Base-by-base conservation (phyloP, 2,797 vertebrate species). In the Ptychadena robeensis region DNA sequence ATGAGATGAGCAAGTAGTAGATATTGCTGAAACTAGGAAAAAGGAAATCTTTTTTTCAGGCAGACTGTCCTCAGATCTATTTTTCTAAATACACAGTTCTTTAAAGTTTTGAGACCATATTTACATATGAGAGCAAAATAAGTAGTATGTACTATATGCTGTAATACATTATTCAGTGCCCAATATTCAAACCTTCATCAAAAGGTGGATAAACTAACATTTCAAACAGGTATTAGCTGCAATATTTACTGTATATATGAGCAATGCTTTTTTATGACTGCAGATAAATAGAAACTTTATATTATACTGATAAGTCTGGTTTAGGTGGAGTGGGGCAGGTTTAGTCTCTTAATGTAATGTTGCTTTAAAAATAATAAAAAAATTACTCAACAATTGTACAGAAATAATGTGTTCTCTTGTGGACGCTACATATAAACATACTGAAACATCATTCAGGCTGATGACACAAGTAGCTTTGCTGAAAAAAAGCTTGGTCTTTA, bases 191-290 rank as follows among this genome's bases (percentile, higher is more conserved):
- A 48, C 44, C n/a, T n/a, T n/a, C n/a, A n/a, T n/a, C n/a, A n/a
- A n/a, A n/a, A n/a, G n/a, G n/a, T n/a, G n/a, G n/a, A n/a, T n/a
- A n/a, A n/a, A n/a, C n/a, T n/a, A n/a, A n/a, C n/a, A n/a, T n/a
- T n/a, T n/a, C n/a, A n/a, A 48, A 6, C 18, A 22, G 18, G 18
- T 22, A 53, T 53, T 65, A 44, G 63, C 64, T 27, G 38, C 40
- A 53, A 6, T 34, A 67, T 34, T 32, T 31, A 78, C 32, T 67
- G 38, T 44, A 67, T 67, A 30, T n/a, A 53, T n/a, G 32, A 53
- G 38, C 64, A 15, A 18, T n/a, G 11, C 6, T 11, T 15, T n/a
- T 25, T 31, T 18, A 53, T 53, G 11, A n/a, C 4, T 34, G 30
- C 14, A 66, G 25, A 53, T 7, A 53, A 53, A 53, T 22, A 53